Evolutionary conservation across 2,797 vertebrate species (phyloP).

Genomic region (Muscicapa comitata): DNA sequence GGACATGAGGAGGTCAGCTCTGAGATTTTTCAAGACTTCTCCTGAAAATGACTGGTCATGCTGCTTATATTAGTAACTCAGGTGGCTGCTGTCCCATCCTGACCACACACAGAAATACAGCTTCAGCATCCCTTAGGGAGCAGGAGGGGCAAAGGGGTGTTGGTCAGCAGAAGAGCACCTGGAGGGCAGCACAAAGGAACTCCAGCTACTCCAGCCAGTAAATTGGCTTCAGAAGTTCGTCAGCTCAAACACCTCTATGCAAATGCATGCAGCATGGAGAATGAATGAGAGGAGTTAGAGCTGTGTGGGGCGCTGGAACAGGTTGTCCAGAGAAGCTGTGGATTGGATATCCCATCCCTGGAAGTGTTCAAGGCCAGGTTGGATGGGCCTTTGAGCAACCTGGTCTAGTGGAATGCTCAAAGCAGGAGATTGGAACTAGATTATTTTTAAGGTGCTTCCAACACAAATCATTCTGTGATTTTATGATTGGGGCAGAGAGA

Average conservation of each 20-base stretch:
- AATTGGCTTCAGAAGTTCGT: background rate
- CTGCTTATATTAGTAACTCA: rapidly evolving
- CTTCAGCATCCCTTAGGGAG: background rate
- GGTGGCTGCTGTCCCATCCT: background rate
- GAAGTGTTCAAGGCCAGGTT: background rate
- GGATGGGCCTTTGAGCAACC: background rate
- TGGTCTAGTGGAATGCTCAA: background rate
- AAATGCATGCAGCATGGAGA: background rate
- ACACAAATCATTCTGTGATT: background rate
- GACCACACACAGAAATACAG: background rate
- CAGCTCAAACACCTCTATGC: background rate
- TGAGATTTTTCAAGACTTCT: background rate
- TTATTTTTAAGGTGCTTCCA: background rate
- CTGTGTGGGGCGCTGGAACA: no score
- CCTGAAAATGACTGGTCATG: background rate
- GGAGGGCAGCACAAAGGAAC: background rate
- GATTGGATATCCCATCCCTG: background rate
- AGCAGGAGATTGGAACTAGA: background rate
- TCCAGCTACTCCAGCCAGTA: background rate
- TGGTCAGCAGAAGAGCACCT: background rate
- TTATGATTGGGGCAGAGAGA: background rate
- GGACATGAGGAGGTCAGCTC: background rate
- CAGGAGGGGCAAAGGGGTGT: background rate
- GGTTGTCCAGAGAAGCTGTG: background rate
- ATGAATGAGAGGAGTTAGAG: background rate